phyloP scores from a whole-genome alignment of 1,140 invertebrate species.

The Zophobas atratus region DNA sequence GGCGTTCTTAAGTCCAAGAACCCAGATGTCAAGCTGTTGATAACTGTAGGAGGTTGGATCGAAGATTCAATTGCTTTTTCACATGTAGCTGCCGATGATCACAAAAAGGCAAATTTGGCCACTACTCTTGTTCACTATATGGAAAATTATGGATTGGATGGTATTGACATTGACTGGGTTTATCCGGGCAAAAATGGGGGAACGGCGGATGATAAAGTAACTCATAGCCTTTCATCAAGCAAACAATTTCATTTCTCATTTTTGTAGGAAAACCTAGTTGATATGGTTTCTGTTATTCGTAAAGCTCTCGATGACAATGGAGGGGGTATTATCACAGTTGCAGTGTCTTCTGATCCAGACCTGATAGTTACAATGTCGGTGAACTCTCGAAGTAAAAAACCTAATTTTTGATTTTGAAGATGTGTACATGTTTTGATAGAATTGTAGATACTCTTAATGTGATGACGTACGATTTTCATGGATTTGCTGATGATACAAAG shows the following conservation, averaged over 20 bases:
- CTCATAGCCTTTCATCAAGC: not conserved
- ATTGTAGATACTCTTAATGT: conserved; percentile 9
- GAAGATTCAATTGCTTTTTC: conserved; percentile 74
- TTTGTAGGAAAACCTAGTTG: conserved; percentile 63
- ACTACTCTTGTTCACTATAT: conserved; percentile 68
- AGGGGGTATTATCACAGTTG: conserved; percentile 3
- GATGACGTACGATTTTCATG: conserved; percentile 23
- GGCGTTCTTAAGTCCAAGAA: conserved; percentile 73
- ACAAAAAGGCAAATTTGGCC: conserved; percentile 60
- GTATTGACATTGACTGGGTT: conserved; percentile 76
- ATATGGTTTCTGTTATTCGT: not conserved
- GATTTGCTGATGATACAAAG: conserved; percentile 58
- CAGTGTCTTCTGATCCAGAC: conserved; percentile 4
- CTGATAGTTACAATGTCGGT: not conserved
- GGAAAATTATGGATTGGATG: conserved; percentile 71
- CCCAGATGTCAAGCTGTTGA: conserved; percentile 75
- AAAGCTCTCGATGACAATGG: conserved; percentile 3
- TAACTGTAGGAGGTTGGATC: conserved; percentile 85
- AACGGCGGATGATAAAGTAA: conserved; percentile 62
- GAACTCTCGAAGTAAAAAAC: not conserved
- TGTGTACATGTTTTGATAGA: not conserved
- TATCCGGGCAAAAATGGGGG: conserved; percentile 70
- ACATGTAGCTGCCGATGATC: conserved; percentile 60
- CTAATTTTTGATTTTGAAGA: not conserved
- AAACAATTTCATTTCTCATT: conserved; percentile 2